Conservation (phyloP, 2,113 vertebrate species). For the Lontra canadensis region DNA sequence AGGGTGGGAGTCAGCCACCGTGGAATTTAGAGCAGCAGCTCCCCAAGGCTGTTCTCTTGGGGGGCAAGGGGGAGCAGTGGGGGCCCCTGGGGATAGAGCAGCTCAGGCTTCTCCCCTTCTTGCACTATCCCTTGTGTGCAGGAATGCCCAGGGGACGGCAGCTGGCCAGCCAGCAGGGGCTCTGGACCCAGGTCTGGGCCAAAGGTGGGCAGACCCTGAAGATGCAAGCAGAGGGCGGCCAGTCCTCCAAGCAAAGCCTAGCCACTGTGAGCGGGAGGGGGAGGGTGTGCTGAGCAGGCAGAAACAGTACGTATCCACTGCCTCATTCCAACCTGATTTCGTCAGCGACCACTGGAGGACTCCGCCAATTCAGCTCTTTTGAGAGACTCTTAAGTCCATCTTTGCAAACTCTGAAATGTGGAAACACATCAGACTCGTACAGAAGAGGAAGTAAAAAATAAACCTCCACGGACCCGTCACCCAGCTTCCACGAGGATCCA, state of each 20-base stretch:
- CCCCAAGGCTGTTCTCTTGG: neutral
- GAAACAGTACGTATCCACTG: neutral
- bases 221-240: neutral
- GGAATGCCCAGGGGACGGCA: neutral
- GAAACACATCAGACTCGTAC: neutral
- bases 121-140: neutral
- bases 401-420: neutral
- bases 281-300: neutral
- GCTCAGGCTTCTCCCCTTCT: neutral
- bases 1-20: neutral
- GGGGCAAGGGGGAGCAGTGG: neutral
- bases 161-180: neutral
- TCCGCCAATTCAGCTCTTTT: accelerated
- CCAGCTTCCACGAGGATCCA: neutral
- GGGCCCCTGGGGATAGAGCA: neutral
- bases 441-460: neutral
- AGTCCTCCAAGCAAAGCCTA: neutral
- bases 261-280: neutral
- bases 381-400: neutral
- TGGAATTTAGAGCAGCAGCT: neutral
- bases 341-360: neutral
- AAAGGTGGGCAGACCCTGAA: neutral
- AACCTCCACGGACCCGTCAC: accelerated
- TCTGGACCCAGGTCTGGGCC: neutral
- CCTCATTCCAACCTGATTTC: neutral